Evolutionary conservation across 2,888 invertebrate species (phyloP).

Genomic region (Cryptocephalus moraei): DNA sequence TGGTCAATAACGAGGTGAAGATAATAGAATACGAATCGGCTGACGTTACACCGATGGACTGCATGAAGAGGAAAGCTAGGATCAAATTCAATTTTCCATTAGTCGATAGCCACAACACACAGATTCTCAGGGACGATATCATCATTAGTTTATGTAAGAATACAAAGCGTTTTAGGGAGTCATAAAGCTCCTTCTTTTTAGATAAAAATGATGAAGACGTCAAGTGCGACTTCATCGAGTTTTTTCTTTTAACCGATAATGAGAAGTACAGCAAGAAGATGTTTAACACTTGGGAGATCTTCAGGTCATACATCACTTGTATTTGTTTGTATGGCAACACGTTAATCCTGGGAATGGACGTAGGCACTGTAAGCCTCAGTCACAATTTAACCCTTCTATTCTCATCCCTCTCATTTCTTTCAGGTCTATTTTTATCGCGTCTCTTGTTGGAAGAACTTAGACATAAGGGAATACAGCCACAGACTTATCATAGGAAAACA

Average conservation of each 20-base stretch:
- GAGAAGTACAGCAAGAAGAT: slow-evolving; percentile 31
- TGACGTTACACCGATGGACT: slow-evolving; percentile 23
- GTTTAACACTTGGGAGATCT: slow-evolving; percentile 33
- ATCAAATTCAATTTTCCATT: slow-evolving; percentile 21
- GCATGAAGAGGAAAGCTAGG: slow-evolving; percentile 18
- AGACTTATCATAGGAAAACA: slow-evolving; percentile 31
- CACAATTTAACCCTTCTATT: slow-evolving; percentile 1
- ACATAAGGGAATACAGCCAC: slow-evolving; percentile 29
- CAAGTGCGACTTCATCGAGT: slow-evolving; percentile 32
- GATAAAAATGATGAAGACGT: slow-evolving; percentile 26
- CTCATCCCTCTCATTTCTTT: slow-evolving; percentile 4
- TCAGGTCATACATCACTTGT: slow-evolving; percentile 31
- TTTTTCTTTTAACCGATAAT: slow-evolving; percentile 30
- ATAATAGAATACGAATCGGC: slow-evolving; percentile 26
- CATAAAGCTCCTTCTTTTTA: slow-evolving; percentile 12
- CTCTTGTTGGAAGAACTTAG: slow-evolving; percentile 33
- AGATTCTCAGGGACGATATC: slow-evolving; percentile 30
- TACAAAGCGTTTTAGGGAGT: not conserved
- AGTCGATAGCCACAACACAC: slow-evolving; percentile 20
- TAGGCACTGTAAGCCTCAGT: slow-evolving; percentile 28
- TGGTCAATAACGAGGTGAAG: slow-evolving; percentile 32
- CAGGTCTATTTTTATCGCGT: slow-evolving; percentile 35
- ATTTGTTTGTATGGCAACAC: slow-evolving; percentile 36
- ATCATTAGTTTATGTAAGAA: slow-evolving; percentile 33
- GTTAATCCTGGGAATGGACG: slow-evolving; percentile 31